Percentiles rank a stretch among this genome's conserved stretches.
phyloP scores from a whole-genome alignment of 2,797 vertebrate genomes.

The Tokudaia muenninki region DNA sequence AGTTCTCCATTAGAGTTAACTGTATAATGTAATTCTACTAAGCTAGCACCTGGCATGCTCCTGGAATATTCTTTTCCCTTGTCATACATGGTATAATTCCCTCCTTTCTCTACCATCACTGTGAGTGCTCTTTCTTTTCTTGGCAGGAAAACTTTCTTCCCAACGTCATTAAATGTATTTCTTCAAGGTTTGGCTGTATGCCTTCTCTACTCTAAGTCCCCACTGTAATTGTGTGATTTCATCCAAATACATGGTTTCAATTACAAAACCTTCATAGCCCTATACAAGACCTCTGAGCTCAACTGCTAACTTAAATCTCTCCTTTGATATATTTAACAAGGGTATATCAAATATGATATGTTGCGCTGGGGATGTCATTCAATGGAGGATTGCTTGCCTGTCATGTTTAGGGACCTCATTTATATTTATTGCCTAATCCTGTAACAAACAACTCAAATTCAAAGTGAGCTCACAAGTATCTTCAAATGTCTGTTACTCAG shows the following conservation, averaged over 20 bases:
- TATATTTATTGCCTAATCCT: background rate
- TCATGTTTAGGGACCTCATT: background rate
- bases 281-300: constrained; percentile 50
- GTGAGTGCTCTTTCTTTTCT: background rate
- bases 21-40: background rate
- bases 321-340: constrained; percentile 66
- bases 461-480: constrained; percentile 15
- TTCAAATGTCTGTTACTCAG: constrained; percentile 12
- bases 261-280: constrained; percentile 71
- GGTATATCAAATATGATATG: background rate
- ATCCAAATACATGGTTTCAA: constrained; percentile 77
- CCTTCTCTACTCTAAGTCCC: constrained; percentile 67
- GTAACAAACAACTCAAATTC: background rate
- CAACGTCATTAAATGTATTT: constrained; percentile 60
- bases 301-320: constrained; percentile 66
- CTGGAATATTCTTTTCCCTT: background rate
- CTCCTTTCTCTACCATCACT: background rate
- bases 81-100: background rate
- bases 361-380: too few relatives aligned
- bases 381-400: background rate
- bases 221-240: constrained; percentile 45
- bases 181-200: constrained; percentile 64
- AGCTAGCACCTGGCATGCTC: background rate
- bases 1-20: background rate
- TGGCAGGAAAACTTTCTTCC: constrained; percentile 61